Evolutionary conservation across 2,888 invertebrate genomes (phyloP).

Genomic region (Scaptomyza cyrtandrae): DNA sequence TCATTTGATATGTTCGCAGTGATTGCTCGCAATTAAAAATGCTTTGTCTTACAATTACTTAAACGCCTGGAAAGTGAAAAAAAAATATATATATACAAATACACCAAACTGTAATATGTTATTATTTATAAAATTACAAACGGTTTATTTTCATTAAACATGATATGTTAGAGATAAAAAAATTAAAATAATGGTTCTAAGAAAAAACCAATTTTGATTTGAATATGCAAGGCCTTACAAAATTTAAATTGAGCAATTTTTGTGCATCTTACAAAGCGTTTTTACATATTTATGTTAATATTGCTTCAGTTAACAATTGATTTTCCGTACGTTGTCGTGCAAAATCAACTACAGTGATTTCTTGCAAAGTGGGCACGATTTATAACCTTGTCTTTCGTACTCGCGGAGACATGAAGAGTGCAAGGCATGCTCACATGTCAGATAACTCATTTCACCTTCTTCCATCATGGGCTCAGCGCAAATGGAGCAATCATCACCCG

Average conservation of each 20-base stretch:
- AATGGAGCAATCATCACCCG: conserved; percentile 57
- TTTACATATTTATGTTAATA: not conserved
- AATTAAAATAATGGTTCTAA: too few species aligned
- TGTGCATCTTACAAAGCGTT: conserved; percentile 10
- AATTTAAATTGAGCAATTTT: not conserved
- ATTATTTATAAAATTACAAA: too few species aligned
- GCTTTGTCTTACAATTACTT: not conserved
- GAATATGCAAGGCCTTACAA: too few species aligned
- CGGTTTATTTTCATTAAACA: too few species aligned
- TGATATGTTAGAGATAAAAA: too few species aligned
- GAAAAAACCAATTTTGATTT: too few species aligned
- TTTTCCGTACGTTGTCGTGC: not conserved
- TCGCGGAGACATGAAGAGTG: conserved; percentile 36
- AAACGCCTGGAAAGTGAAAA: not conserved
- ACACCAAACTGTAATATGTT: not conserved
- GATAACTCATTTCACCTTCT: conserved; percentile 8
- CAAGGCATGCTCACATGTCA: conserved; percentile 62
- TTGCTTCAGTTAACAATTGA: conserved; percentile 27
- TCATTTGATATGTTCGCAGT: conserved; percentile 6
- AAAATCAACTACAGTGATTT: conserved; percentile 1
- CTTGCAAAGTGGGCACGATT: conserved; percentile 48
- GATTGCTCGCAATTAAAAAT: not conserved
- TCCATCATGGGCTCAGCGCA: conserved; percentile 46
- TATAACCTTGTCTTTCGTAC: not conserved
- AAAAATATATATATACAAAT: not conserved